Percentiles rank a stretch among this genome's conserved stretches.
These are phyloP conservation scores for Oriolus oriolus DNA, from an alignment of 2,113 vertebrate genomes.

Conservation along the genomic window DNA sequence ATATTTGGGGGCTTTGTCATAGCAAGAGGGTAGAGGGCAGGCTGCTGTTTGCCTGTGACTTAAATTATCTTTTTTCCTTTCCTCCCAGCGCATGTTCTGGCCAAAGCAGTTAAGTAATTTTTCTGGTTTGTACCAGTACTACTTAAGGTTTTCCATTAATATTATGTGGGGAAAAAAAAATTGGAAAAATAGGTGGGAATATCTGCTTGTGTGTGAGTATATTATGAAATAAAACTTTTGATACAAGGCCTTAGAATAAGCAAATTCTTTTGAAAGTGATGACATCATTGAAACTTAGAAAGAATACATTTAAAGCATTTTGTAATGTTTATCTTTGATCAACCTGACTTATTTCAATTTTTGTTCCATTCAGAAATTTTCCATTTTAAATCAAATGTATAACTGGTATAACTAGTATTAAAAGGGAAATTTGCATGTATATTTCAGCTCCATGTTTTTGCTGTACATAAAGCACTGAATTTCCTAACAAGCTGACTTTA, in stretches of 20 bases:
- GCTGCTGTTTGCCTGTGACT: background rate
- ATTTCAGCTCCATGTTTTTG: background rate
- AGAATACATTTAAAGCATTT: conserved; percentile 10
- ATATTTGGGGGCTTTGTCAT: background rate
- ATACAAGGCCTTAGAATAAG: background rate
- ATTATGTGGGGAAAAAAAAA: background rate
- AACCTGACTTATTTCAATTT: background rate
- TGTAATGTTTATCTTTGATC: background rate
- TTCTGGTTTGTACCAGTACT: background rate
- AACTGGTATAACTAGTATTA: background rate
- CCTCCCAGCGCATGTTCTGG: background rate
- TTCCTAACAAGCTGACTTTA: background rate
- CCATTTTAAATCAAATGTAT: background rate
- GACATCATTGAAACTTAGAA: background rate
- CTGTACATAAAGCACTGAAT: background rate
- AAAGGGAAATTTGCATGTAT: background rate
- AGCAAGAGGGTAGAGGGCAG: background rate
- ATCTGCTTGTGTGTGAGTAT: background rate
- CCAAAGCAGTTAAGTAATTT: background rate
- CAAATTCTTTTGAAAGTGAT: background rate
- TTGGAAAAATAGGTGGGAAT: background rate
- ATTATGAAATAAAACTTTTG: background rate
- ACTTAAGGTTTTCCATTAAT: background rate
- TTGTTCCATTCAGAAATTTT: background rate
- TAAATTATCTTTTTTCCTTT: background rate